A percentile compares a stretch with the other conserved stretches of the same genome.
phyloP scores from a whole-genome alignment of 2,113 vertebrate species.

The Xiphophorus hellerii region DNA sequence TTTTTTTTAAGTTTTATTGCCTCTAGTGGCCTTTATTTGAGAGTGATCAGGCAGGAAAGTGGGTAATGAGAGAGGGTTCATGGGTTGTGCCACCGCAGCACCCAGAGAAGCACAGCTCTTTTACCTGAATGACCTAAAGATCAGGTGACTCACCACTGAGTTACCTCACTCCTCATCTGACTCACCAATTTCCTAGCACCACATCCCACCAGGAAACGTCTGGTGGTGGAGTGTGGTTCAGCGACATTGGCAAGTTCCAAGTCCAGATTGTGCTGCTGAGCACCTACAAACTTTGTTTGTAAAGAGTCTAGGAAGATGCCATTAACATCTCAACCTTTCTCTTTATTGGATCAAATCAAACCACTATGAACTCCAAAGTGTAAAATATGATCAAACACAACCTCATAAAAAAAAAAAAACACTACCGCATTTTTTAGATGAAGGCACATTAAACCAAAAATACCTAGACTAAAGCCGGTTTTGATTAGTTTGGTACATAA shows the following conservation, averaged over 20 bases:
- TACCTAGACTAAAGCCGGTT: background rate
- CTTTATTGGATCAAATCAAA: background rate
- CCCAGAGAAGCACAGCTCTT: background rate
- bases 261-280: no score
- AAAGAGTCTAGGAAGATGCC: background rate
- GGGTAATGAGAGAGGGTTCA: no score
- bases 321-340: background rate
- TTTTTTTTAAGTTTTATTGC: no score
- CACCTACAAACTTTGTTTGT: no score
- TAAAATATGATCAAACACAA: background rate
- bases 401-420: background rate
- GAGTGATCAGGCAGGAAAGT: no score
- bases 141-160: no score
- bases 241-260: no score
- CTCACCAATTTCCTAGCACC: background rate
- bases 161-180: background rate
- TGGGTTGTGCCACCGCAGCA: no score
- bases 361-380: no score
- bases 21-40: no score
- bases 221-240: no score
- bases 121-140: background rate
- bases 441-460: background rate
- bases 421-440: background rate
- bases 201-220: no score
- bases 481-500: background rate